A percentile compares a stretch with the other conserved stretches of the same genome.
Conservation (phyloP, 1,140 invertebrate genomes). For the Hyposmocoma kahamanoa region DNA sequence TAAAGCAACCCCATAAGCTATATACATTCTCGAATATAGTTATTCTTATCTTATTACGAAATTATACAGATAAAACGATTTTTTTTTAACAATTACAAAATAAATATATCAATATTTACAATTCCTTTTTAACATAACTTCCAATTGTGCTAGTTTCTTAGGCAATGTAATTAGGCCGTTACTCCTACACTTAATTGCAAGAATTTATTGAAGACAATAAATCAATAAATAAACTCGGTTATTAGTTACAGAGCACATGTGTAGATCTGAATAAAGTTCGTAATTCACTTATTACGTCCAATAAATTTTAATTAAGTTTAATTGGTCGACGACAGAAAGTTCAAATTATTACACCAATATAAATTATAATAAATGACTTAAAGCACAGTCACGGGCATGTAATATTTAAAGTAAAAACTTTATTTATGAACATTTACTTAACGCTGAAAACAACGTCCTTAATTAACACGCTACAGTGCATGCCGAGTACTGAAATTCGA, state of each 20-base stretch:
- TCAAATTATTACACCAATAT: constrained; percentile 40
- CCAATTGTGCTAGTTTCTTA: too few species aligned
- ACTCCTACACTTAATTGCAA: too few species aligned
- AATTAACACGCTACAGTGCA: background rate
- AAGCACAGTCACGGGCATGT: background rate
- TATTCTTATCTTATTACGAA: too few species aligned
- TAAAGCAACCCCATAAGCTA: too few species aligned
- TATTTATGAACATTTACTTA: constrained; percentile 1
- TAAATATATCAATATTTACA: too few species aligned
- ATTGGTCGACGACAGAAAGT: constrained; percentile 45
- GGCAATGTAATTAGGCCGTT: too few species aligned
- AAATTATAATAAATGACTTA: constrained; percentile 32
- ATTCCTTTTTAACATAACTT: too few species aligned
- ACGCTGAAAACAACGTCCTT: background rate
- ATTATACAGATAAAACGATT: too few species aligned
- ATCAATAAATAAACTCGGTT: constrained; percentile 47
- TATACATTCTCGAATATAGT: too few species aligned
- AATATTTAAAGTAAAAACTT: background rate
- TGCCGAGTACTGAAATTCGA: background rate
- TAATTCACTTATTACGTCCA: constrained; percentile 45
- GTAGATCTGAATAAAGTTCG: constrained; percentile 30
- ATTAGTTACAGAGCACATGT: constrained; percentile 37
- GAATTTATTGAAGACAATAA: constrained; percentile 39
- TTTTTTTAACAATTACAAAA: too few species aligned
- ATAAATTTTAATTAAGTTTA: constrained; percentile 60